These are phyloP conservation scores for Synergus gifuensis DNA, from an alignment of 2,888 invertebrate species.

Conservation along the genomic window DNA sequence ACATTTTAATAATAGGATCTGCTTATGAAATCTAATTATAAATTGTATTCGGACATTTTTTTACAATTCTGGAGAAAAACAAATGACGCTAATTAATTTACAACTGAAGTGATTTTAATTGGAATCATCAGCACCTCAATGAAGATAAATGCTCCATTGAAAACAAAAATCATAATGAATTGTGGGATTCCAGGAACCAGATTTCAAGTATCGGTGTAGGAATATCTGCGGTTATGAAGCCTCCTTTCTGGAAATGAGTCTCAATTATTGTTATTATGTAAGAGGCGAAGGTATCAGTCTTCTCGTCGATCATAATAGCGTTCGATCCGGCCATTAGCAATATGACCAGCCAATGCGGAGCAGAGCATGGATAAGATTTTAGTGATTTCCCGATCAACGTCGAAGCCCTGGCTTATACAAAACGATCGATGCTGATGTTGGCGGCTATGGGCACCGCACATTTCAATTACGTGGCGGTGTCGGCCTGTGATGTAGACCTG, in stretches of 20 bases:
- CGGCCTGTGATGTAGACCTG: constrained; percentile 66
- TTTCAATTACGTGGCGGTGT: constrained; percentile 73
- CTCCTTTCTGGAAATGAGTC: constrained; percentile 52
- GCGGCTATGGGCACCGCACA: constrained; percentile 56
- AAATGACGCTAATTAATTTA: too few relatives aligned
- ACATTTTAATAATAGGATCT: not conserved
- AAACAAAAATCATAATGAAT: not conserved
- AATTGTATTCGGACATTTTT: not conserved
- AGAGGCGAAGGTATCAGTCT: constrained; percentile 55
- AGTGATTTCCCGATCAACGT: constrained; percentile 55
- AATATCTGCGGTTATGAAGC: constrained; percentile 52
- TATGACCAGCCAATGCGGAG: constrained; percentile 41
- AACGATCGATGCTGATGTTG: constrained; percentile 11
- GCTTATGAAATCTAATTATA: not conserved
- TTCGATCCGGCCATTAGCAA: constrained; percentile 58
- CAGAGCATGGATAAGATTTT: constrained; percentile 51
- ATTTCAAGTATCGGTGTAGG: not conserved
- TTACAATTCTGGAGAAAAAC: not conserved
- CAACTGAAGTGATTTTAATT: not conserved
- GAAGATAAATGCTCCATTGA: not conserved
- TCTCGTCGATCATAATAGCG: constrained; percentile 55
- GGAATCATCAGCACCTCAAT: not conserved
- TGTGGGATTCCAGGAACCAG: constrained; percentile 3
- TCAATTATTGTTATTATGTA: constrained; percentile 65
- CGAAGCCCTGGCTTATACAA: constrained; percentile 5